Percentiles rank a stretch among this genome's conserved stretches.
Conservation (phyloP, 2,797 vertebrate species). For the Urophycis tenuis region DNA sequence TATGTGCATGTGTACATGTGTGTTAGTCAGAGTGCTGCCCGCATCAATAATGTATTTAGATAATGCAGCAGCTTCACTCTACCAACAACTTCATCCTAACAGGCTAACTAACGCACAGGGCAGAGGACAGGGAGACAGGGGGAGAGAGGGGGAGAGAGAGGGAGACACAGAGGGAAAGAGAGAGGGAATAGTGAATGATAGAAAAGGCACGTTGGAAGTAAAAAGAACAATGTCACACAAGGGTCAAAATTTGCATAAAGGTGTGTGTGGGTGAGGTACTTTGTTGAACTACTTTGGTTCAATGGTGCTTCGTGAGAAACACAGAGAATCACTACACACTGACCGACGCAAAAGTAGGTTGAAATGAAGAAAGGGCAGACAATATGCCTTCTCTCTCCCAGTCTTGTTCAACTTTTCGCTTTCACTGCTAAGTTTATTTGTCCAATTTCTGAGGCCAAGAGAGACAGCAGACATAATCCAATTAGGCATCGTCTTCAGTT, state of each 20-base stretch:
- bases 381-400: neutral
- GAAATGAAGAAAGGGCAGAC: neutral
- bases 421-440: slow-evolving; percentile 1
- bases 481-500: slow-evolving; percentile 14
- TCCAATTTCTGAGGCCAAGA: slow-evolving; percentile 8
- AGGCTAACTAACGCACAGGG: slow-evolving; percentile 42
- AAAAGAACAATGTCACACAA: neutral
- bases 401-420: slow-evolving; percentile 1
- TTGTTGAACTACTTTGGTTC: neutral
- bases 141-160: slow-evolving; percentile 3
- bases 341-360: too few species aligned
- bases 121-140: slow-evolving; percentile 11
- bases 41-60: slow-evolving; percentile 70
- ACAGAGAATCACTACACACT: neutral
- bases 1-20: slow-evolving; percentile 21
- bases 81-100: slow-evolving; percentile 51
- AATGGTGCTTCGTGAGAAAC: neutral
- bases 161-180: slow-evolving; percentile 19
- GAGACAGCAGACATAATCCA: slow-evolving; percentile 26
- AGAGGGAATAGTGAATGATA: neutral
- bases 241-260: neutral
- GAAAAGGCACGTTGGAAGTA: neutral
- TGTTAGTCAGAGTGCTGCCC: slow-evolving; percentile 52
- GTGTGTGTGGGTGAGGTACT: neutral
- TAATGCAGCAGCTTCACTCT: slow-evolving; percentile 65